Evolutionary conservation across 2,888 invertebrate species (phyloP).

Genomic region (Dolomedes plantarius): DNA sequence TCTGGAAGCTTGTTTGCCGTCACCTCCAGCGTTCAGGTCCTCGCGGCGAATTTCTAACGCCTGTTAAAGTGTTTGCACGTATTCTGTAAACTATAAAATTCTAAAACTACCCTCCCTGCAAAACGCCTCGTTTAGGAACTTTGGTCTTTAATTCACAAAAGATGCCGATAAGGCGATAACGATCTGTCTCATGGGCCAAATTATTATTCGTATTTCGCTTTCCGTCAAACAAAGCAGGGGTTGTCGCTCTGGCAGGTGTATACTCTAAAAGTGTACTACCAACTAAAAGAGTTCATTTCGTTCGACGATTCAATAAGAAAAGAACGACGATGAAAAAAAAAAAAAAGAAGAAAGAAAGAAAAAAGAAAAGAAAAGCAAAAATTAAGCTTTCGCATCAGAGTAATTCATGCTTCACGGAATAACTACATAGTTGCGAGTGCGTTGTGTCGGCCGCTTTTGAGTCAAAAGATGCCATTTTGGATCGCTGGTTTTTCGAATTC

Average conservation of each 20-base stretch:
- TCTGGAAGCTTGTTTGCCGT: too few relatives aligned
- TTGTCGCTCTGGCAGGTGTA: neutral
- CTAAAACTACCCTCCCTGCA: too few relatives aligned
- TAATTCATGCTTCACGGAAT: neutral
- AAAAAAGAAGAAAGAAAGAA: neutral
- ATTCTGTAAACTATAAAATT: too few relatives aligned
- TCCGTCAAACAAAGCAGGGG: constrained; percentile 10
- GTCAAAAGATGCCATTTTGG: neutral
- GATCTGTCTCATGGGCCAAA: neutral
- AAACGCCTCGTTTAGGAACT: too few relatives aligned
- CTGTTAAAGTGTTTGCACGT: too few relatives aligned
- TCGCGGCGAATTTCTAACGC: too few relatives aligned
- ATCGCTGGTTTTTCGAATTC: constrained; percentile 9
- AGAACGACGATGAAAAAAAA: too few relatives aligned
- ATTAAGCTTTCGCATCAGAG: neutral
- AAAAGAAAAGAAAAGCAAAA: neutral
- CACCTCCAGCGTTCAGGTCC: too few relatives aligned
- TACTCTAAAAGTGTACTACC: neutral
- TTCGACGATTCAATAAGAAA: too few relatives aligned
- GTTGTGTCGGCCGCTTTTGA: neutral
- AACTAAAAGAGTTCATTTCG: neutral
- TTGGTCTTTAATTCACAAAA: too few relatives aligned
- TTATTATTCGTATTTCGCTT: neutral
- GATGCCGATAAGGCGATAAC: neutral
- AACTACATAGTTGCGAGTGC: neutral